Evolutionary conservation across 2,797 vertebrate genomes (phyloP).

Genomic region (Pseudochaenichthys georgianus): DNA sequence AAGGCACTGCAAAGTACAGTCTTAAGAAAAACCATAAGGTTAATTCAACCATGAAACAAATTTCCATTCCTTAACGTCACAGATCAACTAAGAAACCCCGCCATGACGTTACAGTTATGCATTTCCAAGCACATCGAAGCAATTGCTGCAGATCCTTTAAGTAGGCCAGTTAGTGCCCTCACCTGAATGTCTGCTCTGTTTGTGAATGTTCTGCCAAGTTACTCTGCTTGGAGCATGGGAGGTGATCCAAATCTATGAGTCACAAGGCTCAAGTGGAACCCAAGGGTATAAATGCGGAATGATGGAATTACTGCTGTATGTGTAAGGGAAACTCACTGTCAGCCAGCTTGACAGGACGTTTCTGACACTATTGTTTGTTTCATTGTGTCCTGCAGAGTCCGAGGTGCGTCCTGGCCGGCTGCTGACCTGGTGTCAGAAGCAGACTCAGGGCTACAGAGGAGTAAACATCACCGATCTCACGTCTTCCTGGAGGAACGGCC

Average conservation of each 20-base stretch:
- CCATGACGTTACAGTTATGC: background rate
- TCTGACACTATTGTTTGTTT: background rate
- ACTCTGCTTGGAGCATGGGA: slow-evolving; percentile 21
- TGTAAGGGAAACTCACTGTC: background rate
- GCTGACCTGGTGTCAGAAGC: slow-evolving; percentile 95
- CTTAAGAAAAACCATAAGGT: background rate
- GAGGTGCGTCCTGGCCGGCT: slow-evolving; percentile 91
- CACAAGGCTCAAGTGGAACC: background rate
- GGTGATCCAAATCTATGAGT: slow-evolving; percentile 16
- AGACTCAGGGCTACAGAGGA: slow-evolving; percentile 91
- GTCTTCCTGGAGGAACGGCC: slow-evolving; percentile 92
- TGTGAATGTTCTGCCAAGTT: background rate
- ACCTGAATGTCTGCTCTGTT: slow-evolving; percentile 11
- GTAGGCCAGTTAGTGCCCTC: slow-evolving; percentile 5
- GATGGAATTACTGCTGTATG: background rate
- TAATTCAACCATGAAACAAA: background rate
- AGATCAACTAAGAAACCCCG: background rate
- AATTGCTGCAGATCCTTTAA: background rate
- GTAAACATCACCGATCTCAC: slow-evolving; percentile 90
- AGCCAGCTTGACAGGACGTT: background rate
- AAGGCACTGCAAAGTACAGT: background rate
- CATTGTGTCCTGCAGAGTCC: slow-evolving; percentile 88
- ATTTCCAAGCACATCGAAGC: background rate
- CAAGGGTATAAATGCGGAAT: background rate
- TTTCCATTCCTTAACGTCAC: background rate